phyloP scores from a whole-genome alignment of 2,797 vertebrate genomes.

The Ataeniobius toweri region DNA sequence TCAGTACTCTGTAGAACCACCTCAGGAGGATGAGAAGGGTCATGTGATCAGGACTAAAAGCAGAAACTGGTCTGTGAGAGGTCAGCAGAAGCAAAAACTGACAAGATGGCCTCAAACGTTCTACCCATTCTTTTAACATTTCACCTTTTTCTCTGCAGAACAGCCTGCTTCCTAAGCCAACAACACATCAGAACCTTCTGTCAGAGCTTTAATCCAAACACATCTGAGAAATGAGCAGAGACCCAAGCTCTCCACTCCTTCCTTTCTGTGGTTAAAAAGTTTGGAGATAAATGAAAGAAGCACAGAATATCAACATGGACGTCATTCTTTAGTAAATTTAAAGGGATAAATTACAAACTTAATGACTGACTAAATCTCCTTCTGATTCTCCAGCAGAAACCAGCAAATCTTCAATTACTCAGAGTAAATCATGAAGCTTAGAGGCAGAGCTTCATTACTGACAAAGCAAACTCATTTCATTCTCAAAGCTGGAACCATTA shows the following conservation, averaged over 20 bases:
- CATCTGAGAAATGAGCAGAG: too few relatives aligned
- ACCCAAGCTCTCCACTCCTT: too few relatives aligned
- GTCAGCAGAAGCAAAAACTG: too few relatives aligned
- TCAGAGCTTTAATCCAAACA: too few relatives aligned
- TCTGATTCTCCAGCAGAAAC: neutral
- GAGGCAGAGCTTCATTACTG: neutral
- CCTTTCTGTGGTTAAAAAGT: too few relatives aligned
- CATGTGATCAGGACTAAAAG: neutral
- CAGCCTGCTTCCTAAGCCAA: too few relatives aligned
- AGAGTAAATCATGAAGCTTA: neutral
- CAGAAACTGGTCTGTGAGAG: neutral
- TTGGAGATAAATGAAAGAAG: too few relatives aligned
- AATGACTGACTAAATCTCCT: neutral
- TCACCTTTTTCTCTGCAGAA: too few relatives aligned
- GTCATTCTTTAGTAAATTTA: neutral
- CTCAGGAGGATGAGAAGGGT: slow-evolving; percentile 7
- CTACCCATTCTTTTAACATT: too few relatives aligned
- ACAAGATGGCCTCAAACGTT: too few relatives aligned
- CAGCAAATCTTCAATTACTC: neutral
- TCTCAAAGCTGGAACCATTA: neutral
- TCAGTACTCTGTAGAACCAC: too few relatives aligned
- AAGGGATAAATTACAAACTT: neutral
- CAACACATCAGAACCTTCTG: too few relatives aligned
- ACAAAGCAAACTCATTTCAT: neutral
- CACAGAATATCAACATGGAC: neutral